Percentiles rank a stretch among this genome's conserved stretches.
Conservation (phyloP, 2,797 vertebrate genomes). For the Enteromius mattozi region DNA sequence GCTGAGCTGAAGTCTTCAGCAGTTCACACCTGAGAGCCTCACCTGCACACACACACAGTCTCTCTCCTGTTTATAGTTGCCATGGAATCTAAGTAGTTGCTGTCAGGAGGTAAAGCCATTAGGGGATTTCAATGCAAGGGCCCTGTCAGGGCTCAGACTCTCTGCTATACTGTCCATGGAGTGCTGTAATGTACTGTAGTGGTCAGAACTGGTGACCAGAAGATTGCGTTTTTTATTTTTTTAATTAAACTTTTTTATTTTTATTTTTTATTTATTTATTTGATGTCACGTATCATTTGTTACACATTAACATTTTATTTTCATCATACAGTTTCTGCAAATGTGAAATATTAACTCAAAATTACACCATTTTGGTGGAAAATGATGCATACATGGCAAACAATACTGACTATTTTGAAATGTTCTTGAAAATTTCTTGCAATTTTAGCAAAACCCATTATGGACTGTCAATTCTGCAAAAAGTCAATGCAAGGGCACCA, state of each 20-base stretch:
- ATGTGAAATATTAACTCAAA: neutral
- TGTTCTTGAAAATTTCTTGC: neutral
- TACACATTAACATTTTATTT: too few relatives aligned
- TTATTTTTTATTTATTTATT: too few relatives aligned
- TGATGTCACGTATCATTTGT: too few relatives aligned
- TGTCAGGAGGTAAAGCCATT: neutral
- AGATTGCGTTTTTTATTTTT: neutral
- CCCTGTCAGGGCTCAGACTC: neutral
- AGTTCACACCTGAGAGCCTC: slow-evolving; percentile 21
- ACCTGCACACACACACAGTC: neutral
- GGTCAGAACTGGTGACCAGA: neutral
- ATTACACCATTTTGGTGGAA: neutral
- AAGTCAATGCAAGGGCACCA: neutral
- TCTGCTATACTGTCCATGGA: neutral
- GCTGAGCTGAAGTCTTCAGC: slow-evolving; percentile 24
- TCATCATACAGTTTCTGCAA: too few relatives aligned
- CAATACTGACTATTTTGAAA: neutral
- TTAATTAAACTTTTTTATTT: too few relatives aligned
- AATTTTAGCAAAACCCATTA: neutral
- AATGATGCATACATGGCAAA: neutral
- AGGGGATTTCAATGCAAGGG: neutral
- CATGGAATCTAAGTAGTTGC: slow-evolving; percentile 1
- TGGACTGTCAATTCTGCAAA: neutral
- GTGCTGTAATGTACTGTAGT: neutral
- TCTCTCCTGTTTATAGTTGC: neutral